These are phyloP conservation scores for Pholis gunnellus DNA, from an alignment of 2,113 vertebrate species.

Conservation along the genomic window DNA sequence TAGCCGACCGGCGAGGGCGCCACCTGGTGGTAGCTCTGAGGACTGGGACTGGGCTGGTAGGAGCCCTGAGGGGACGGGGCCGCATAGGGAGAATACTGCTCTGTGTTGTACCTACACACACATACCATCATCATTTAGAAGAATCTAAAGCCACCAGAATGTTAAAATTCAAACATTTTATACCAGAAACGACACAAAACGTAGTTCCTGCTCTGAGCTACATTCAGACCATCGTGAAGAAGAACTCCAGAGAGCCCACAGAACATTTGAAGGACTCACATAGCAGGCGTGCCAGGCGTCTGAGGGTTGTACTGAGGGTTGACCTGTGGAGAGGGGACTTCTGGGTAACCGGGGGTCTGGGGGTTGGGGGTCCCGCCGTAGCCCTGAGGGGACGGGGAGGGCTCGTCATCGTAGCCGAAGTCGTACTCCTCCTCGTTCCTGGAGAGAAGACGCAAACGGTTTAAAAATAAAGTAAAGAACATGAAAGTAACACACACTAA, in stretches of 20 bases:
- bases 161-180: too few species aligned
- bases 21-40: conserved; percentile 96
- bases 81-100: conserved; percentile 94
- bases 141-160: too few species aligned
- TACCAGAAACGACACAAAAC: background rate
- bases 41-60: conserved; percentile 95
- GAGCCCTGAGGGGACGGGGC: conserved; percentile 94
- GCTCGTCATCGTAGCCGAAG: conserved; percentile 93
- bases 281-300: conserved; percentile 93
- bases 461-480: background rate
- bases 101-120: conserved; percentile 91
- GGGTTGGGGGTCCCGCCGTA: conserved; percentile 95
- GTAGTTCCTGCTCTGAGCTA: background rate
- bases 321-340: conserved; percentile 94
- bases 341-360: conserved; percentile 95
- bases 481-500: background rate
- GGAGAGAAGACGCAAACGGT: background rate
- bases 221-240: background rate
- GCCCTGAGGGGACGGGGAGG: conserved; percentile 94
- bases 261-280: conserved; percentile 83
- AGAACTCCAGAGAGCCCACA: background rate
- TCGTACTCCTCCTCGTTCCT: conserved; percentile 95
- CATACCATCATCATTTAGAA: too few species aligned
- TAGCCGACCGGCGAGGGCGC: conserved; percentile 94
- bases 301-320: conserved; percentile 96